Percentiles rank a stretch among this genome's conserved stretches.
These are phyloP conservation scores for Ligdia adustata DNA, from an alignment of 2,888 invertebrate genomes.

Conservation along the genomic window DNA sequence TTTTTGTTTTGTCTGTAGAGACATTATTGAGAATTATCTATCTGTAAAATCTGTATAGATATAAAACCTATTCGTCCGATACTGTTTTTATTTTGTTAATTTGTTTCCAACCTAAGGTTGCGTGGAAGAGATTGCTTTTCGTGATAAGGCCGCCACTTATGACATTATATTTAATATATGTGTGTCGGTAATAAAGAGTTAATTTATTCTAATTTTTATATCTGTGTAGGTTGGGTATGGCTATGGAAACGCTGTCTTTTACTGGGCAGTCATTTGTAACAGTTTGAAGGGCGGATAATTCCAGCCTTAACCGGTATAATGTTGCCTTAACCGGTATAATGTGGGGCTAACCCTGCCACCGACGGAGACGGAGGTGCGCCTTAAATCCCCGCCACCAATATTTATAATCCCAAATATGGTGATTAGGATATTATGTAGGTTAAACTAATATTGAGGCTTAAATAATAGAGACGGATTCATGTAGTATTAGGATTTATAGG, in stretches of 20 bases:
- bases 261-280: slow-evolving; percentile 15
- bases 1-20: too few relatives aligned
- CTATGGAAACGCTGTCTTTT: not conserved
- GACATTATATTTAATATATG: too few relatives aligned
- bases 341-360: slow-evolving; percentile 19
- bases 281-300: slow-evolving; percentile 23
- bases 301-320: slow-evolving; percentile 14
- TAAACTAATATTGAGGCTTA: slow-evolving; percentile 2
- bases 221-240: too few relatives aligned
- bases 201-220: too few relatives aligned
- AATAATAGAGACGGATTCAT: not conserved
- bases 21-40: too few relatives aligned
- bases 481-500: not conserved
- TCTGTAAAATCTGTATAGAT: too few relatives aligned
- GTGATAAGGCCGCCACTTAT: too few relatives aligned
- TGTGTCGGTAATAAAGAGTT: too few relatives aligned
- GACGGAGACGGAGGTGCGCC: slow-evolving; percentile 7
- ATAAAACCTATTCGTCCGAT: too few relatives aligned
- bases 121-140: too few relatives aligned
- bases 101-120: too few relatives aligned
- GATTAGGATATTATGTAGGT: slow-evolving; percentile 2
- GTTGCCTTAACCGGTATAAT: slow-evolving; percentile 16
- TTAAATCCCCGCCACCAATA: not conserved
- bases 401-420: slow-evolving; percentile 8
- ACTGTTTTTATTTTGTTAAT: too few relatives aligned